These are phyloP conservation scores for Labia minor DNA, from an alignment of 2,888 invertebrate species.

Conservation along the genomic window DNA sequence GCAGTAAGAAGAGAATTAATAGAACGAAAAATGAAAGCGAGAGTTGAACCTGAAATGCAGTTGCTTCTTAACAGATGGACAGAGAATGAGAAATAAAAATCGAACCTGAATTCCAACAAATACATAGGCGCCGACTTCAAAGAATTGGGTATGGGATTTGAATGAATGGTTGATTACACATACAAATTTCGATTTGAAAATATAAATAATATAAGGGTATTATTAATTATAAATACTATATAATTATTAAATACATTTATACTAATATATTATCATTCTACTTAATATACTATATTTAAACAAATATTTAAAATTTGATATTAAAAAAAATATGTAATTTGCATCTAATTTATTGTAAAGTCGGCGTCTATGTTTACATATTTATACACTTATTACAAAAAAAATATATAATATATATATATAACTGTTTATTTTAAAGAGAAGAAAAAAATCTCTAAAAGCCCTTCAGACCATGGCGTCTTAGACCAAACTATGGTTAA, in stretches of 20 bases:
- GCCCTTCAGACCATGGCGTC: background rate
- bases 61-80: background rate
- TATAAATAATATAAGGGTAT: background rate
- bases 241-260: background rate
- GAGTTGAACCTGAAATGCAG: background rate
- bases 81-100: background rate
- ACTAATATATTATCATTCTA: background rate
- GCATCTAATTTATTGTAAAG: background rate
- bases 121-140: background rate
- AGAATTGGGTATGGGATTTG: background rate
- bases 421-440: conserved; percentile 5
- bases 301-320: background rate
- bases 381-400: background rate
- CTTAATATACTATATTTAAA: conserved; percentile 1
- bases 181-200: too few species aligned
- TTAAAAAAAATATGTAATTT: background rate
- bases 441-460: background rate
- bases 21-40: too few species aligned
- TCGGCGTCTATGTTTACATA: conserved; percentile 13
- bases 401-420: conserved; percentile 13
- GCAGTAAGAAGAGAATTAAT: background rate
- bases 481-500: background rate
- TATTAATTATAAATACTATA: background rate
- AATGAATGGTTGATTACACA: too few species aligned
- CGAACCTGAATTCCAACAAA: background rate